Conservation (phyloP, 92 coral and sea anemone genomes). For the Galaxea fascicularis region DNA sequence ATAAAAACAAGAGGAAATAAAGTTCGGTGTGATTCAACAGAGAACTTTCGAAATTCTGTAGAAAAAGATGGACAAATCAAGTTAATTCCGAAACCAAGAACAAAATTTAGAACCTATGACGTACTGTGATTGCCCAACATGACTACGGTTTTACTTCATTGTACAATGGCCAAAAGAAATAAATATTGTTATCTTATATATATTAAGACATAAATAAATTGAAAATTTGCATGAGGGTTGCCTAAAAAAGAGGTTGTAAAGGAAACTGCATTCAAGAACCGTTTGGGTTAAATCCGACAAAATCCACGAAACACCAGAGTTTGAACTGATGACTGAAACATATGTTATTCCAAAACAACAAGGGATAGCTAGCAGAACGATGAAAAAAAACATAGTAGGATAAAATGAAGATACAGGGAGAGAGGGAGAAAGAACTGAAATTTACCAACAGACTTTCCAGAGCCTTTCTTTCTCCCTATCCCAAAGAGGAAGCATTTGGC, state of each 20-base stretch:
- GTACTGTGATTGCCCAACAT: background rate
- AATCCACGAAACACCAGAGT: background rate
- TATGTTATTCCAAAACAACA: background rate
- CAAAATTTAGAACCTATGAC: background rate
- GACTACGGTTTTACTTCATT: background rate
- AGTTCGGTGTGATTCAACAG: background rate
- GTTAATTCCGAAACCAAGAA: background rate
- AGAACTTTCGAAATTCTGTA: too few relatives aligned
- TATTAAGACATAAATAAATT: background rate
- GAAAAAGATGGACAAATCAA: too few relatives aligned
- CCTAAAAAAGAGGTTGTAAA: background rate
- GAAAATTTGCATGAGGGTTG: background rate
- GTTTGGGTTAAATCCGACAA: background rate
- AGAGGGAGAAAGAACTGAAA: background rate
- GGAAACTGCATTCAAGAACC: background rate
- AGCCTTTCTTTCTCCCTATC: background rate
- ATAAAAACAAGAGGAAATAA: background rate
- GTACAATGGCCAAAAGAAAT: conserved; percentile 15
- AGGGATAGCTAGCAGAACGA: background rate
- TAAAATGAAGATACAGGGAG: background rate
- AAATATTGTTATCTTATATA: conserved; percentile 3
- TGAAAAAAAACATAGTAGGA: background rate
- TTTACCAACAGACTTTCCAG: background rate
- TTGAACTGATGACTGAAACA: background rate
- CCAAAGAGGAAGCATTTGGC: too few relatives aligned